These are phyloP conservation scores for Philaethria dido DNA, from an alignment of 2,888 invertebrate species.

Conservation along the genomic window DNA sequence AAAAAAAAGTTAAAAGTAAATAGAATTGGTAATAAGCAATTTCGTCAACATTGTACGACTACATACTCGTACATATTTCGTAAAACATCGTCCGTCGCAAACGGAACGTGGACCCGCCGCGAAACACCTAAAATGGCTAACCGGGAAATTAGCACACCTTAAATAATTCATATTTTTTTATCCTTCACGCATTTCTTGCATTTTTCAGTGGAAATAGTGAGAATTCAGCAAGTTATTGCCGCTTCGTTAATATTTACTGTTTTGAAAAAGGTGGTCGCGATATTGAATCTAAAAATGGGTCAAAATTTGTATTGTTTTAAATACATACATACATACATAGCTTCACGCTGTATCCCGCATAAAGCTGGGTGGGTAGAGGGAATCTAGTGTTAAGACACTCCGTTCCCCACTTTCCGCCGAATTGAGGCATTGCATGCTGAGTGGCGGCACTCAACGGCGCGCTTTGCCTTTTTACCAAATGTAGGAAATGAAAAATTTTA, in stretches of 20 bases:
- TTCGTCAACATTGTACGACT: not conserved
- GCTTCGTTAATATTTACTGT: not conserved
- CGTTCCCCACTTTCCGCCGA: no score
- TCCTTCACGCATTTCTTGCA: not conserved
- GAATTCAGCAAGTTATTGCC: not conserved
- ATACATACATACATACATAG: no score
- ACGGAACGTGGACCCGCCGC: slow-evolving; percentile 50
- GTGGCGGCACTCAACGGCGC: no score
- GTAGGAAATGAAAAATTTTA: no score
- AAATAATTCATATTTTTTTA: slow-evolving; percentile 71
- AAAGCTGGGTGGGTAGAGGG: no score
- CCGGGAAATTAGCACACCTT: slow-evolving; percentile 75
- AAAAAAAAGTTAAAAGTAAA: not conserved
- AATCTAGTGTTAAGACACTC: no score
- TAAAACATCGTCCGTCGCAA: slow-evolving; percentile 48
- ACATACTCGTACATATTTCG: slow-evolving; percentile 29
- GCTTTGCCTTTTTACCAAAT: no score
- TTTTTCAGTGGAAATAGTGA: not conserved
- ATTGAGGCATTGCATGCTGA: no score
- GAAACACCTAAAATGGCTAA: slow-evolving; percentile 65
- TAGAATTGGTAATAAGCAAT: not conserved
- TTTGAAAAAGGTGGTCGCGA: not conserved
- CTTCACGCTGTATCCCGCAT: no score
- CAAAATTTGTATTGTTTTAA: no score
- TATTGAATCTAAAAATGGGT: no score